Conservation (phyloP, 2,113 vertebrate genomes). For the Macrotus californicus region DNA sequence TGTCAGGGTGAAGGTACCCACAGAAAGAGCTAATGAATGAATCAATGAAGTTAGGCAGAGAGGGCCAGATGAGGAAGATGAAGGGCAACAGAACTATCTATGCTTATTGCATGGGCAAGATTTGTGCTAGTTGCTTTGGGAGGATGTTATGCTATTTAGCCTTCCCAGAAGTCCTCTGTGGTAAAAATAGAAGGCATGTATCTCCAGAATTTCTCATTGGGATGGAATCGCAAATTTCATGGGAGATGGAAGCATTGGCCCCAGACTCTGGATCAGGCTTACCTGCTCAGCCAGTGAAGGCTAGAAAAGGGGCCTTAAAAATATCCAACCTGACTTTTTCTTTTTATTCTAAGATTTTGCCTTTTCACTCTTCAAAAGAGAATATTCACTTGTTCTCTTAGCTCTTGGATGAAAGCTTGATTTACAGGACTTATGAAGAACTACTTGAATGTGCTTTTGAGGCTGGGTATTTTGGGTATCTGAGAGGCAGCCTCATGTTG, state of each 20-base stretch:
- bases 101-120: not conserved
- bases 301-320: not conserved
- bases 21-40: not conserved
- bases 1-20: not conserved
- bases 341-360: not conserved
- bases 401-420: conserved; percentile 44
- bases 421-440: conserved; percentile 51
- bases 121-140: not conserved
- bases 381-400: conserved; percentile 52
- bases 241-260: not conserved
- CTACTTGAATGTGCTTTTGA: conserved; percentile 72
- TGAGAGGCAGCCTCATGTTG: conserved; percentile 69
- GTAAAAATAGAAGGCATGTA: not conserved
- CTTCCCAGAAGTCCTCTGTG: not conserved
- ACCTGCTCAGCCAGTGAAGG: not conserved
- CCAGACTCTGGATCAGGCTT: not conserved
- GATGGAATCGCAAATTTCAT: not conserved
- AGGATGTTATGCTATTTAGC: not conserved
- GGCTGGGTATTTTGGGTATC: conserved; percentile 72
- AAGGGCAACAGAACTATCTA: not conserved
- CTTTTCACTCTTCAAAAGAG: conserved; percentile 42
- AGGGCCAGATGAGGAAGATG: not conserved
- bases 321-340: not conserved
- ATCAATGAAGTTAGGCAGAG: not conserved
- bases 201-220: not conserved